Evolutionary conservation across 1,140 invertebrate species (phyloP).

Genomic region (Mercenaria mercenaria): DNA sequence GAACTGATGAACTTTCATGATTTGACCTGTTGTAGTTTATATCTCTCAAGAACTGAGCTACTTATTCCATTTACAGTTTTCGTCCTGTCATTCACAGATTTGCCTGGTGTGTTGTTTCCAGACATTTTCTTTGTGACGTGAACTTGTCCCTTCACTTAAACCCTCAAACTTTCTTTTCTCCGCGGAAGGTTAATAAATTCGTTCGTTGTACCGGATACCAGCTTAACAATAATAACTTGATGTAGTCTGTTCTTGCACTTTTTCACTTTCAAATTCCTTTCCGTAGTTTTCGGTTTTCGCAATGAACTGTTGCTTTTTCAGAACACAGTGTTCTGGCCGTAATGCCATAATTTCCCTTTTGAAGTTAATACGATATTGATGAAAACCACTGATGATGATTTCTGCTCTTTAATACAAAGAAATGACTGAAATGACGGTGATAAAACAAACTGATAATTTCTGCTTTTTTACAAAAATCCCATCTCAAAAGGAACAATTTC

Average conservation of each 20-base stretch:
- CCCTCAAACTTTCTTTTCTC: slow-evolving; percentile 7
- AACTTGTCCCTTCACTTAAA: slow-evolving; percentile 9
- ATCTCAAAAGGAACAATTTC: too few relatives aligned
- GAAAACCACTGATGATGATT: too few relatives aligned
- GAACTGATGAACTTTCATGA: background rate
- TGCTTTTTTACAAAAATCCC: too few relatives aligned
- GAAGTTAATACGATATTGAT: slow-evolving; percentile 70
- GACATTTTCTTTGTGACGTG: background rate
- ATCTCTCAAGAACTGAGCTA: background rate
- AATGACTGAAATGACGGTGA: too few relatives aligned
- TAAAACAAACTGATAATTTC: too few relatives aligned
- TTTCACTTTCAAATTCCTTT: slow-evolving; percentile 43
- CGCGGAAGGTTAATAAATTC: background rate
- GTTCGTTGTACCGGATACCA: background rate
- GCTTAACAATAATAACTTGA: background rate
- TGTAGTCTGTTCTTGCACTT: background rate
- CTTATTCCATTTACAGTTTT: slow-evolving; percentile 18
- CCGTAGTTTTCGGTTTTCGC: slow-evolving; percentile 87
- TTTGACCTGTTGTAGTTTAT: background rate
- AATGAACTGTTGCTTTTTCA: slow-evolving; percentile 94
- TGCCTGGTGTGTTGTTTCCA: background rate
- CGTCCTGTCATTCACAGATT: slow-evolving; percentile 13
- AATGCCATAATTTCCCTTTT: slow-evolving; percentile 93
- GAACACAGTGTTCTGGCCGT: slow-evolving; percentile 94
- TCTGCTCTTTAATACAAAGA: background rate